phyloP scores from a whole-genome alignment of 2,888 invertebrate species.

The Hoplodrina blanda region DNA sequence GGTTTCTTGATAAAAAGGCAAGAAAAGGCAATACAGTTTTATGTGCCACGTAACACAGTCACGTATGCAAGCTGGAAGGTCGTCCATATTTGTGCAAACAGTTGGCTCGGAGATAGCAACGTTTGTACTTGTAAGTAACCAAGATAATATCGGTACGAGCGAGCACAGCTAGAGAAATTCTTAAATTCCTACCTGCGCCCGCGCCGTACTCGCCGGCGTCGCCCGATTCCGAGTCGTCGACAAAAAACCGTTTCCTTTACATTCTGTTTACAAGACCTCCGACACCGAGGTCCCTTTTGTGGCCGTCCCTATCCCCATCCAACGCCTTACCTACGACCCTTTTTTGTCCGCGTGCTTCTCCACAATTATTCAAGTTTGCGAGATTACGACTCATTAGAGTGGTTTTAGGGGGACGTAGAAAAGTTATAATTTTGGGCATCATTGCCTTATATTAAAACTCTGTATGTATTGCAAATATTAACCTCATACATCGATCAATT shows the following conservation, averaged over 20 bases:
- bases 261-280: slow-evolving; percentile 89
- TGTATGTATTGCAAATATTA: not conserved
- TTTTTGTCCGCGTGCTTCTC: slow-evolving; percentile 84
- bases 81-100: slow-evolving; percentile 87
- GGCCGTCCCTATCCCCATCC: slow-evolving; percentile 70
- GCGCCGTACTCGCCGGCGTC: slow-evolving; percentile 75
- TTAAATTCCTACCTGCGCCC: slow-evolving; percentile 79
- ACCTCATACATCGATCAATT: not conserved
- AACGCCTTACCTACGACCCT: slow-evolving; percentile 77
- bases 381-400: slow-evolving; percentile 66
- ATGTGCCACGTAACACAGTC: slow-evolving; percentile 73
- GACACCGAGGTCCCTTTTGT: slow-evolving; percentile 85
- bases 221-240: slow-evolving; percentile 70
- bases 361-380: slow-evolving; percentile 69
- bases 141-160: slow-evolving; percentile 78
- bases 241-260: slow-evolving; percentile 87
- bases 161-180: slow-evolving; percentile 70
- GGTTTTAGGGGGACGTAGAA: slow-evolving; percentile 26
- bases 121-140: slow-evolving; percentile 82
- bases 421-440: not conserved
- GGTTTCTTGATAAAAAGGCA: slow-evolving; percentile 63
- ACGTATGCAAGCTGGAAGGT: slow-evolving; percentile 78
- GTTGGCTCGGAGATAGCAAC: slow-evolving; percentile 80
- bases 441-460: not conserved
- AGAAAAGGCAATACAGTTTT: slow-evolving; percentile 65